Evolutionary conservation across 2,888 invertebrate species (phyloP), one percentile per base, ranked within the genome.

Genomic region (Minunthozetes semirufus): DNA sequence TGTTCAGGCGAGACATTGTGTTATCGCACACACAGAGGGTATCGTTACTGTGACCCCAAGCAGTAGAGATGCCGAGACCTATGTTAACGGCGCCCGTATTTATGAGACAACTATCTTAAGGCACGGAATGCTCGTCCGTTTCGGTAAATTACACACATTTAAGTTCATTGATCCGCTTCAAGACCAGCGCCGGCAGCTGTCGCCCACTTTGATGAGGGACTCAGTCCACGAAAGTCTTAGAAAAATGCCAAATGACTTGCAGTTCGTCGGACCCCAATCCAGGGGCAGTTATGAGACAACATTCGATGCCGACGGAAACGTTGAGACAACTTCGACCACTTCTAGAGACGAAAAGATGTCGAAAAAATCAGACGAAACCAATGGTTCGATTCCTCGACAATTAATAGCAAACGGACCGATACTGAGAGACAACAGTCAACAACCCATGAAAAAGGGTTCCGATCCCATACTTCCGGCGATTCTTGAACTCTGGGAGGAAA

Each of bases 401-500:
- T 15, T 72, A 22, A 29, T 25, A 17, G 59, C 17, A 17, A 72
- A 56, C 56, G 59, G 72, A n/a, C 15, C 56, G 1, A n/a, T 59
- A 15, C 27, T 72, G 0, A 19, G 48, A 29, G 72, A 72, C 13
- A 72, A 53, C 19, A 38, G 48, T 53, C 72, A 70, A 38, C 71
- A 63, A 17, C 15, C 70, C 46, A 5, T 68, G n/a, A 75, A 78
- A 68, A 76, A 78, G 27, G 92, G 92, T 2, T 90, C 90, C 80
- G 93, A 94, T 84, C 90, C 93, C 27, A 94, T 94, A 80, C 86
- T 97, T 79, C 97, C 97, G 6, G 96, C 96, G 0, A 93, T 94
- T 27, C 85, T 97, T 79, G 96, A 96, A 85, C 94, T 96, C 84
- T 90, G 93, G 29, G 95, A 97, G 84, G 93, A 93, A 79, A 92